A percentile compares a stretch with the other conserved stretches of the same genome.
phyloP scores from a whole-genome alignment of 37 sponge, comb jelly and placozoan species.

The Halichondria panicea region DNA sequence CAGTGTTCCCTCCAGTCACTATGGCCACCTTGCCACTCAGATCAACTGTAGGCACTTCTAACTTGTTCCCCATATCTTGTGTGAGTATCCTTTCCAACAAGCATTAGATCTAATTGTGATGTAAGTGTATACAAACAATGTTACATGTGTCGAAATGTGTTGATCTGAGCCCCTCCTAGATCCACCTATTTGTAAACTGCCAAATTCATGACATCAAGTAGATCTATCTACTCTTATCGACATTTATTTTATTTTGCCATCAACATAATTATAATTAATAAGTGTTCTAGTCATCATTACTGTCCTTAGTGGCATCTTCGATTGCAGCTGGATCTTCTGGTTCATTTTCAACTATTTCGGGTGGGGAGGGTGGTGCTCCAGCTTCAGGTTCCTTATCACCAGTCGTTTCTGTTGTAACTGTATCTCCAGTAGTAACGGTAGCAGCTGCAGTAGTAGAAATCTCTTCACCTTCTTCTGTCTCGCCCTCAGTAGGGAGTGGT shows the following conservation, averaged over 20 bases:
- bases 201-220: not conserved
- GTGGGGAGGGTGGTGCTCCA: not conserved
- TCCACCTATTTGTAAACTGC: not conserved
- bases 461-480: too few relatives aligned
- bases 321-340: not conserved
- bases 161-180: not conserved
- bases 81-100: too few relatives aligned
- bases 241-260: not conserved
- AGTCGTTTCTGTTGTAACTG: too few relatives aligned
- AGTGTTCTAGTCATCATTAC: not conserved
- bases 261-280: not conserved
- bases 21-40: conserved; percentile 65
- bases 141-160: not conserved
- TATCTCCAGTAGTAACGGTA: too few relatives aligned
- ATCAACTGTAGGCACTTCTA: conserved; percentile 57
- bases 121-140: too few relatives aligned
- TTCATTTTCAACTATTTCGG: not conserved
- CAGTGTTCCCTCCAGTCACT: conserved; percentile 84
- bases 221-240: not conserved
- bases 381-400: not conserved
- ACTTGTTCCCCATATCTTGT: conserved; percentile 50
- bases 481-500: too few relatives aligned
- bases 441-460: too few relatives aligned
- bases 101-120: too few relatives aligned
- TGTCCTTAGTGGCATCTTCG: not conserved